A percentile compares a stretch with the other conserved stretches of the same genome.
These are phyloP conservation scores for Megalops cyprinoides DNA, from an alignment of 2,797 vertebrate species.

Conservation along the genomic window DNA sequence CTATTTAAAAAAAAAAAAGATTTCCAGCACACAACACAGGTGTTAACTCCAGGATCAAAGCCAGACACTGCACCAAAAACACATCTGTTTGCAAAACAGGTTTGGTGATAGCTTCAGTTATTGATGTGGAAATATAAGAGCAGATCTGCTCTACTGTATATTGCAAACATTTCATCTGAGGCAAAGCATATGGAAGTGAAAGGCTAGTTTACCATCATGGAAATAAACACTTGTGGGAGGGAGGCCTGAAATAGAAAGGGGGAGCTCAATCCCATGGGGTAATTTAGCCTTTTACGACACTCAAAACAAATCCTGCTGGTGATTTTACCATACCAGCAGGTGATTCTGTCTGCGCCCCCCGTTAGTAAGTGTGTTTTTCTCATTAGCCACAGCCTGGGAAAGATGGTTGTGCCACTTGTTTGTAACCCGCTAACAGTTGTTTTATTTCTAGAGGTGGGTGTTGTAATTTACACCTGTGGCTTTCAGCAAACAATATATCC, in stretches of 20 bases:
- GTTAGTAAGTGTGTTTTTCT: conserved; percentile 63
- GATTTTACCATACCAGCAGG: conserved; percentile 49
- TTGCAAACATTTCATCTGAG: conserved; percentile 10
- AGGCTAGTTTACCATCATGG: conserved; percentile 25
- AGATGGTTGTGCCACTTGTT: conserved; percentile 23
- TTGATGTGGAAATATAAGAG: conserved; percentile 14
- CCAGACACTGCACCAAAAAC: conserved; percentile 12
- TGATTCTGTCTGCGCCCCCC: conserved; percentile 39
- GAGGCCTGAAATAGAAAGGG: conserved; percentile 14
- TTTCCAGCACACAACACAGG: neutral
- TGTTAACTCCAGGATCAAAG: conserved; percentile 2
- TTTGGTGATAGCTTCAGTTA: conserved; percentile 28
- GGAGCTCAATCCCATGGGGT: neutral
- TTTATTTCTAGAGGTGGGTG: conserved; percentile 12
- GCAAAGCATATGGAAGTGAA: conserved; percentile 12
- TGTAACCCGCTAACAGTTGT: neutral
- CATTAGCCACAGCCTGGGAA: conserved; percentile 56
- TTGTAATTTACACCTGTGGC: neutral
- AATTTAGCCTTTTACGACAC: conserved; percentile 46
- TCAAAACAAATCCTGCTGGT: conserved; percentile 57
- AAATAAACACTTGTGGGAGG: conserved; percentile 38
- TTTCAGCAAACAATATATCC: neutral
- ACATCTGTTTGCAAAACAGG: conserved; percentile 35
- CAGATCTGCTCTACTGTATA: neutral
- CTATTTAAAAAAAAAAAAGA: neutral